Evolutionary conservation across 2,113 vertebrate genomes (phyloP), one percentile per base, ranked within the genome.

Genomic region (Xyrauchen texanus): DNA sequence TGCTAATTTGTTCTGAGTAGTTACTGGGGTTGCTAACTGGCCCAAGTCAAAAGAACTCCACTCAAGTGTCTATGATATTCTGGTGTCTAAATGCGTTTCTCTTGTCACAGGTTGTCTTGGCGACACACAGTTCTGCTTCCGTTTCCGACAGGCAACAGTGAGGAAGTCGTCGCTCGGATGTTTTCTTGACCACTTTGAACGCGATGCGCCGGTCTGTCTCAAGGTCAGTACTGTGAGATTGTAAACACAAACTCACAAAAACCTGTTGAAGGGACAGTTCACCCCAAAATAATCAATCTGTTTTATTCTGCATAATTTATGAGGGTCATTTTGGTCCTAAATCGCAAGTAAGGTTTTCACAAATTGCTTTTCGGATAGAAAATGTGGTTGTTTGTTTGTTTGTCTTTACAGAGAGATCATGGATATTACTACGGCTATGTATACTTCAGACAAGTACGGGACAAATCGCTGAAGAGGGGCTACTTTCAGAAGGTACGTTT

Each of bases 91-190:
- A 34, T 78, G 76, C 61, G 55, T 75, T 83, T 76, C 60, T 13
- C 45, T 84, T 34, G 21, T 64, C 13, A 1, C 87, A 99, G 98
- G 98, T 92, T 99, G 98, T 92, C 93, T 97, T 82, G 98, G 98
- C 82, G 97, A 99, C 92, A 99, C 97, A 5, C 97, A 99, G 81
- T 99, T 99, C 92, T 99, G 96, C 92, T 99, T 99, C 91, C 95
- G 97, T 86, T 98, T 99, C 88, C 96, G 97, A 47, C 95, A 94
- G 69, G 96, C 96, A 63, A 89, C 95, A 62, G 94, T 94, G 90
- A 96, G 95, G 88, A 98, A 93, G 87, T 91, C 93, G 4, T 97
- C 96, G 0, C 87, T 96, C 3, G 92, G 95, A 85, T 96, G 93
- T 92, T 94, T 96, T 82, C 91, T 96, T 87, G 95, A 98, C 86